Evolutionary conservation across 2,113 vertebrate species (phyloP), one percentile per base, ranked within the genome.

Genomic region (Etia nguti): DNA sequence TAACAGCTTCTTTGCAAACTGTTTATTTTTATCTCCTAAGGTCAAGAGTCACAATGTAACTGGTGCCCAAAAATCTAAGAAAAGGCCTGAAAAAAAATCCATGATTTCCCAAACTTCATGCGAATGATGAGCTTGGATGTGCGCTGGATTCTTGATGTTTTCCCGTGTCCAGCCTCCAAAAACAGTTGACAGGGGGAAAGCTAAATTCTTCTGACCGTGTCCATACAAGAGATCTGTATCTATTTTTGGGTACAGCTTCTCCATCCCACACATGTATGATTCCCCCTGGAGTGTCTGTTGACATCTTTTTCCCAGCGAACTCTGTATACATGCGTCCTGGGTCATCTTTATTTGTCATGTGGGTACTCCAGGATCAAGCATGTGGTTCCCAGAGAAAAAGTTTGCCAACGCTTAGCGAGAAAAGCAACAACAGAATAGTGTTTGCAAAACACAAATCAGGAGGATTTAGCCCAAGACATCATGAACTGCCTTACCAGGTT

Each of bases 271-370:
- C 91, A 94, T 90, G 70, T 89, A 91, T 18, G 87, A 93, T 93
- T 95, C 94, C 94, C 90, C 88, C 89, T 12, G 62, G 92, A 94
- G 94, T 85, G 91, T 90, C 86, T 90, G 55, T 83, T 62, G 22
- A 91, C 88, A 89, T 91, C 59, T 75, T 86, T 95, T 97, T 96
- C 96, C 94, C 96, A 96, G 93, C 93, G 80, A 93, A 89, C 93
- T 88, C 57, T 90, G 89, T 31, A 87, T 91, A 92, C 80, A 86
- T 90, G 90, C 15, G 38, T 90, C 84, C 86, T 82, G 80, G 89
- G 88, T 91, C 85, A 56, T 93, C 91, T 93, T 93, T 93, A 84
- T 86, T 90, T 92, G 86, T 92, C 87, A 70, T 88, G 50, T 55
- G 57, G 57, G 70, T 68, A 80, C 75, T 87, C 80, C 26, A 55